Base-by-base conservation (phyloP, 2,797 vertebrate genomes). In the Toxotes lorentzi region DNA sequence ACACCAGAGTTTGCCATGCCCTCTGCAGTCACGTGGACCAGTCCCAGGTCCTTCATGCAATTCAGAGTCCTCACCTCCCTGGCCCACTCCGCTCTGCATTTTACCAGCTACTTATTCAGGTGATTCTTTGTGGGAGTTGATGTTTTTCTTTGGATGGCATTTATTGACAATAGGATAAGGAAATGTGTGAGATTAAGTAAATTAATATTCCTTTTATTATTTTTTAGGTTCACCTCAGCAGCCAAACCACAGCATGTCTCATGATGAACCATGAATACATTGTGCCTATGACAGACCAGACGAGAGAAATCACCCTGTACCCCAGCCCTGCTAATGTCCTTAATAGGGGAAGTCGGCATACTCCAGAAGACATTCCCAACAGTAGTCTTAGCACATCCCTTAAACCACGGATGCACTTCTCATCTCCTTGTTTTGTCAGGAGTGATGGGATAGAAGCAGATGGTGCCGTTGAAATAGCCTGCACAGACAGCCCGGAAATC, bases 21-120 rank as follows among this genome's bases (percentile, higher is more conserved):
- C 93, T 99, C 80, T 99, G 97, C 89, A 99, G 97, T 93, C 96
- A 99, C 0, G 93, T 99, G 73, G 97, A 99, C 73, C 97, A 98
- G 76, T 96, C 97, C 5, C 98, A 99, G 89, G 83, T 99, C 62
- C 94, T 99, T 47, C 96, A 97, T 48, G 96, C 97, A 60, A 96
- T 99, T 78, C 95, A 97, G 93, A 96, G 95, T 83, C 95, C 96
- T 79, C 92, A 94, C 81, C 96, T 99, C 85, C 96, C 97, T 0
- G 98, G 98, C 5, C 90, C 91, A 4, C 93, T 99, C 43, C 96
- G 98, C 24, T 87, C 95, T 0, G 96, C 96, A 30, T 98, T 97
- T 91, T 99, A 98, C 35, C 95, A 97, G 64, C 94, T 99, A 48
- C 95, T 99, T 5, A 96, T 95, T 70, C 95, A 97, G 89, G 94